A percentile compares a stretch with the other conserved stretches of the same genome.
Evolutionary conservation across 2,113 vertebrate genomes (phyloP).

Genomic region (Phalacrocorax pelagicus): DNA sequence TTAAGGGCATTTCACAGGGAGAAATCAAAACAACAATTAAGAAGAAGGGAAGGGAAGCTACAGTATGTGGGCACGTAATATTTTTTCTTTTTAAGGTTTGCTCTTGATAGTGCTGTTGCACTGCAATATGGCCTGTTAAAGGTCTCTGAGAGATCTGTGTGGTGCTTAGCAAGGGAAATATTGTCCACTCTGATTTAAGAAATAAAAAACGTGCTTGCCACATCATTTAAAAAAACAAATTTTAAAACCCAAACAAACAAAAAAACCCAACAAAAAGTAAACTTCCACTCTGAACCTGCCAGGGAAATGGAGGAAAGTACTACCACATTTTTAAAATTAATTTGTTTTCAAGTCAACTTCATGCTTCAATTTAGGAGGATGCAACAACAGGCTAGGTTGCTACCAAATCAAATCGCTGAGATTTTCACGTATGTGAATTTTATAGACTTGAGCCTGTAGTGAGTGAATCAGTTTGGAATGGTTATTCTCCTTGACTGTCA

Average conservation of each 20-base stretch:
- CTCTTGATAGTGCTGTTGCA: background rate
- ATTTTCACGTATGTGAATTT: background rate
- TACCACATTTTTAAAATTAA: background rate
- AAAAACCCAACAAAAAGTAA: background rate
- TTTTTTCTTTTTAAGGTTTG: background rate
- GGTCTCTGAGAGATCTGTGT: background rate
- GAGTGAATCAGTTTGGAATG: background rate
- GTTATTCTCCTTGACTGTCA: background rate
- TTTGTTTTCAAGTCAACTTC: background rate
- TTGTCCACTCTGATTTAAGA: background rate
- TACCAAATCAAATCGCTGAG: background rate
- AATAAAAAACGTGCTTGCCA: background rate
- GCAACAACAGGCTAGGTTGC: background rate
- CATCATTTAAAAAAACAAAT: background rate
- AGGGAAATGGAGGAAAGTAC: background rate
- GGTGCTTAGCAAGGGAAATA: background rate
- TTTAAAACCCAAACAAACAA: too few relatives aligned
- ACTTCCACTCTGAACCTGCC: background rate
- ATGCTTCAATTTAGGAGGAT: background rate
- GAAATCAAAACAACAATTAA: background rate
- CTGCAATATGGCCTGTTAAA: background rate
- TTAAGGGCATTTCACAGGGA: background rate
- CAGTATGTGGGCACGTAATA: background rate
- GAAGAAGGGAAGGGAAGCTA: background rate
- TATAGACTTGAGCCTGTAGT: background rate